A percentile compares a stretch with the other conserved stretches of the same genome.
Conservation (phyloP, 2,113 vertebrate species). For the Globicephala melas region DNA sequence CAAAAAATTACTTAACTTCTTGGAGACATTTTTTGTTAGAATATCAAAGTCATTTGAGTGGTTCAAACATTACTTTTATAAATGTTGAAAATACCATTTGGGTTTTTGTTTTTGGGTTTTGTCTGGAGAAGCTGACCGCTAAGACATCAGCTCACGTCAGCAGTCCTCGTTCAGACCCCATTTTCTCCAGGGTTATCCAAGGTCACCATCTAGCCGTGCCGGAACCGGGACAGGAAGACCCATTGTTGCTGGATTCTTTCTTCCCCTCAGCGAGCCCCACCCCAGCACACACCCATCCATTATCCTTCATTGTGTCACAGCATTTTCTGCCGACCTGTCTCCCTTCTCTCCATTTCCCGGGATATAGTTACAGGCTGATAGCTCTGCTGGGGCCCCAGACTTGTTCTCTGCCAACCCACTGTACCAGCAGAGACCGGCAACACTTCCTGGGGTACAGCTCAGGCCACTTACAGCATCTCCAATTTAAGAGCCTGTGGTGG, state of each 20-base stretch:
- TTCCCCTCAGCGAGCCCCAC: not conserved
- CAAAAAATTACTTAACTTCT: not conserved
- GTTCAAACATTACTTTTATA: not conserved
- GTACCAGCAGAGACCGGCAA: not conserved
- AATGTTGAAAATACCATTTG: too few species aligned
- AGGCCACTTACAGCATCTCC: not conserved
- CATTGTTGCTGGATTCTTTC: not conserved
- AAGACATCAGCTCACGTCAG: not conserved
- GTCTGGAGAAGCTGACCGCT: not conserved
- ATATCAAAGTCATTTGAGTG: not conserved
- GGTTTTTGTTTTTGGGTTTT: not conserved
- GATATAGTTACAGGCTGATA: not conserved
- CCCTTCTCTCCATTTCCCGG: fast-evolving
- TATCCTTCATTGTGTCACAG: not conserved
- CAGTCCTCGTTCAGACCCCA: too few species aligned
- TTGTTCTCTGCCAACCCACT: fast-evolving
- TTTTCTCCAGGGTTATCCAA: not conserved
- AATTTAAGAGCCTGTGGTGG: not conserved
- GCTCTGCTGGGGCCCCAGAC: fast-evolving
- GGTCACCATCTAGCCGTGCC: not conserved
- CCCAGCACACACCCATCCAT: not conserved
- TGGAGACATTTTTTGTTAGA: not conserved
- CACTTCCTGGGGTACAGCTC: not conserved
- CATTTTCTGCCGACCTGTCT: not conserved
- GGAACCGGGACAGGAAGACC: not conserved